phyloP scores from a whole-genome alignment of 2,113 vertebrate species.

The Anhinga anhinga region DNA sequence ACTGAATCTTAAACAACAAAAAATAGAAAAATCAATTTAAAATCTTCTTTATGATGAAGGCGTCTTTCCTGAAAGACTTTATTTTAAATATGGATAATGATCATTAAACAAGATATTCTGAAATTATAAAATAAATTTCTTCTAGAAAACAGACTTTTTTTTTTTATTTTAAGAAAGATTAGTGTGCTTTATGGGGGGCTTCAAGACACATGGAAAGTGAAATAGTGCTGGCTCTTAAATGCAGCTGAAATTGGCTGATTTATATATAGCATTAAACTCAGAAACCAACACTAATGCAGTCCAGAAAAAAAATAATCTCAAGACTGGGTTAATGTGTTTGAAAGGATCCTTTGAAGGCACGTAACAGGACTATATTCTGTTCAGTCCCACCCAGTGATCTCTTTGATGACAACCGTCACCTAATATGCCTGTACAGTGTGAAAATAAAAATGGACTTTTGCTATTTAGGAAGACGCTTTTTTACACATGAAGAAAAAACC shows the following conservation, averaged over 20 bases:
- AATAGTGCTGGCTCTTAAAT: neutral
- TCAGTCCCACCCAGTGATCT: neutral
- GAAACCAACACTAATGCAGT: neutral
- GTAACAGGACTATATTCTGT: neutral
- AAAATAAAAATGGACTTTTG: neutral
- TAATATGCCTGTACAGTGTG: neutral
- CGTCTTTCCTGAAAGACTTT: neutral
- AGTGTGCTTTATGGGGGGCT: neutral
- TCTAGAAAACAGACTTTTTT: neutral
- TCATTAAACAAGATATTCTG: neutral
- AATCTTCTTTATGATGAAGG: neutral
- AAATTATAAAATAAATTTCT: neutral
- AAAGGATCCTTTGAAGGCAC: neutral
- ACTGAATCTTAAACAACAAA: conserved; percentile 1
- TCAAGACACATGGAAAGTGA: neutral
- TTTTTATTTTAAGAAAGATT: neutral
- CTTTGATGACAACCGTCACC: neutral
- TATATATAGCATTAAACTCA: neutral
- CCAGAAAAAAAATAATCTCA: neutral
- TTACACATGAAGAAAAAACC: neutral
- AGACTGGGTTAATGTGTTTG: neutral
- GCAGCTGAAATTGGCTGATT: neutral
- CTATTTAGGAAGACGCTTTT: neutral
- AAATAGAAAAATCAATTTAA: conserved; percentile 23
- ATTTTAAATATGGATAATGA: neutral